Evolutionary conservation across 2,113 vertebrate genomes (phyloP).

Genomic region (Periophthalmus modestus): DNA sequence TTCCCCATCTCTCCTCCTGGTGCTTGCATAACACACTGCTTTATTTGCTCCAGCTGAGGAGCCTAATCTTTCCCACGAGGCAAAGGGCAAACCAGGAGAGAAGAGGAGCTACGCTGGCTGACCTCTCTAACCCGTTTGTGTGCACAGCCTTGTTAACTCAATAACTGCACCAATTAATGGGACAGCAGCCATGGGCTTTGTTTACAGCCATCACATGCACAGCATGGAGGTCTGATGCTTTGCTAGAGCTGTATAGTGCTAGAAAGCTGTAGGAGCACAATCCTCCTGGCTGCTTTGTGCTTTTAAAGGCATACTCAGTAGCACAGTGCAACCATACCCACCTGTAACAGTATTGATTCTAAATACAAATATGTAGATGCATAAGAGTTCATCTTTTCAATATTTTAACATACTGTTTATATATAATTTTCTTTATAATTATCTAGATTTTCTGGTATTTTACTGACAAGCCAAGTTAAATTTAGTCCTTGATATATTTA

Average conservation of each 20-base stretch:
- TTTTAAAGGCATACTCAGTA: neutral
- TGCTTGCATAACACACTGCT: constrained; percentile 75
- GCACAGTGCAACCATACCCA: constrained; percentile 10
- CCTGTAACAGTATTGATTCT: constrained; percentile 5
- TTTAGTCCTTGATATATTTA: neutral
- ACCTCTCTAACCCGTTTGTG: constrained; percentile 56
- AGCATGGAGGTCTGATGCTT: constrained; percentile 7
- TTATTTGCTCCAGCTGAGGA: constrained; percentile 77
- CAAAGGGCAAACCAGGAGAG: constrained; percentile 52
- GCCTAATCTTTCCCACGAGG: constrained; percentile 73
- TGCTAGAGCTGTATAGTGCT: neutral
- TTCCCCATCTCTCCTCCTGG: constrained; percentile 40
- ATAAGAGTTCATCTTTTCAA: neutral
- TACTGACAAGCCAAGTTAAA: neutral
- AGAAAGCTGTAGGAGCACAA: constrained; percentile 26
- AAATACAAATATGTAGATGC: constrained; percentile 19
- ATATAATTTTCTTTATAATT: neutral
- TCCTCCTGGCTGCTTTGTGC: constrained; percentile 44
- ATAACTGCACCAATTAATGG: constrained; percentile 59
- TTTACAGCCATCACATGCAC: constrained; percentile 36
- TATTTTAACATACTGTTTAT: neutral
- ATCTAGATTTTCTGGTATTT: neutral
- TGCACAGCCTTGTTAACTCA: constrained; percentile 59
- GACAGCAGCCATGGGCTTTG: constrained; percentile 43
- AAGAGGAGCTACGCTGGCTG: constrained; percentile 28